Evolutionary conservation across 1,140 invertebrate genomes (phyloP).

Genomic region (Pogonomyrmex californicus): DNA sequence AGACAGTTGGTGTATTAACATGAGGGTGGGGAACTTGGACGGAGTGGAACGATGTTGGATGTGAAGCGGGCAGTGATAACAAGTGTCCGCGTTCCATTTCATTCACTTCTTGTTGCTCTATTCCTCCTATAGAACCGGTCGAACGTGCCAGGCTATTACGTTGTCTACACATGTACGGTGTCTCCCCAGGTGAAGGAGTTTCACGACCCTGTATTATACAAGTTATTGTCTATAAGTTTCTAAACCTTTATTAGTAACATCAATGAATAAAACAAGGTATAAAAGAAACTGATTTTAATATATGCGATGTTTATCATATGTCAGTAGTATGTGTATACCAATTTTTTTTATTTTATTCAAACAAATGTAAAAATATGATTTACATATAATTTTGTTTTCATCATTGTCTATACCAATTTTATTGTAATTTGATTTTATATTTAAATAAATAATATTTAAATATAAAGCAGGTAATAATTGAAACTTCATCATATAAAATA

Average conservation of each 20-base stretch:
- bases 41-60: slow-evolving; percentile 76
- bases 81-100: slow-evolving; percentile 89
- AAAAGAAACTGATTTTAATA: slow-evolving; percentile 25
- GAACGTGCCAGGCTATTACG: slow-evolving; percentile 88
- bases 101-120: slow-evolving; percentile 87
- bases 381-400: slow-evolving; percentile 8
- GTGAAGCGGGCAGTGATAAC: slow-evolving; percentile 82
- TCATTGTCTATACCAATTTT: not conserved
- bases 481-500: not conserved
- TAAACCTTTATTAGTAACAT: not conserved
- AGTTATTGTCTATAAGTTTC: slow-evolving; percentile 18
- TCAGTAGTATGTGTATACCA: not conserved
- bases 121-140: slow-evolving; percentile 80
- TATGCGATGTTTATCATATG: not conserved
- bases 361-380: slow-evolving; percentile 4
- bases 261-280: not conserved
- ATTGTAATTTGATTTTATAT: not conserved
- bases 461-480: not conserved
- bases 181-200: slow-evolving; percentile 92
- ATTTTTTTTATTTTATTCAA: not conserved
- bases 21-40: slow-evolving; percentile 82
- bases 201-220: slow-evolving; percentile 89
- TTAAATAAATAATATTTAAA: not conserved
- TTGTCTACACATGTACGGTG: slow-evolving; percentile 93
- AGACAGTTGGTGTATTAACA: slow-evolving; percentile 80